Evolutionary conservation across 1,140 invertebrate genomes (phyloP).

Genomic region (Diorhabda sublineata): DNA sequence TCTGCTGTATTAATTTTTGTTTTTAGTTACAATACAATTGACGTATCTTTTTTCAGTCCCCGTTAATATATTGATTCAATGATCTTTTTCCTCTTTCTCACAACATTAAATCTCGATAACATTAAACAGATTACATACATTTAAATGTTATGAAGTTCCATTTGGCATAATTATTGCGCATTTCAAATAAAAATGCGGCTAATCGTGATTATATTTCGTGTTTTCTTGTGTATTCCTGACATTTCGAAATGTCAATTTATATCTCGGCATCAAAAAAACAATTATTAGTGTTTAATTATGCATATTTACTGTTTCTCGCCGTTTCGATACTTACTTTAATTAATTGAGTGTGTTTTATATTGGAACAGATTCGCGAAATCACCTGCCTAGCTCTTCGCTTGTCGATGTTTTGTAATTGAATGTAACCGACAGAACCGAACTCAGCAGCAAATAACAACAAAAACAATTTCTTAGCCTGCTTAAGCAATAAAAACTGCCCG

Average conservation of each 20-base stretch:
- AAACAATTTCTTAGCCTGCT: no score
- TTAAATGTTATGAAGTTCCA: conserved; percentile 1
- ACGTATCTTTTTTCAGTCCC: no score
- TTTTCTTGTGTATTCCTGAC: neutral
- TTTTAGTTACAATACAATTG: no score
- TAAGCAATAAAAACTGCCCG: no score
- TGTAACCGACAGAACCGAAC: neutral
- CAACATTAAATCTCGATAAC: neutral
- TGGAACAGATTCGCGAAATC: neutral
- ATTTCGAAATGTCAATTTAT: conserved; percentile 3
- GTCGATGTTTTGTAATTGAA: neutral
- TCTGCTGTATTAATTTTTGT: no score
- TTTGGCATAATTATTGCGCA: conserved; percentile 2
- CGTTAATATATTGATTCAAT: neutral
- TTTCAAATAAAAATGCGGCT: neutral
- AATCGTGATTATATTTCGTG: conserved; percentile 1
- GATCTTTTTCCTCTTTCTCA: neutral
- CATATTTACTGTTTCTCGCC: neutral
- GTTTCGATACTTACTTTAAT: neutral
- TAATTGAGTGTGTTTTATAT: conserved; percentile 3
- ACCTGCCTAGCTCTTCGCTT: neutral
- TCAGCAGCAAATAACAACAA: neutral
- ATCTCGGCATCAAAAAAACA: neutral
- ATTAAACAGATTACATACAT: neutral
- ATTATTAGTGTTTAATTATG: conserved; percentile 3